phyloP scores from a whole-genome alignment of 2,888 invertebrate species.

The Rhamnusium bicolor region DNA sequence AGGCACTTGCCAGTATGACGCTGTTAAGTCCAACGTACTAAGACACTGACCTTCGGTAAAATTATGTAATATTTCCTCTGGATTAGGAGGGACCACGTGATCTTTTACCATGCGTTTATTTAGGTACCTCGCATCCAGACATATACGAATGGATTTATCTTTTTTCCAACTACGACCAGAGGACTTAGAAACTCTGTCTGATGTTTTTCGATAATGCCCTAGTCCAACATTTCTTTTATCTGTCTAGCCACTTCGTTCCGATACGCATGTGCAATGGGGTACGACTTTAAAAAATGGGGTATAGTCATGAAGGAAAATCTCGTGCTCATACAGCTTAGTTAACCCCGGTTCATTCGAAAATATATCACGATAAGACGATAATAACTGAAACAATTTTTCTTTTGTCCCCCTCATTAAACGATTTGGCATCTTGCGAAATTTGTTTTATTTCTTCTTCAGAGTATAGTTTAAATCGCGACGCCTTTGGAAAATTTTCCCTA shows the following conservation, averaged over 20 bases:
- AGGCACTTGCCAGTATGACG: conserved; percentile 28
- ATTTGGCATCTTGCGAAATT: not conserved
- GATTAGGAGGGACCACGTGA: not conserved
- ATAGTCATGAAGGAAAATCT: conserved; percentile 1
- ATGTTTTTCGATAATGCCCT: conserved; percentile 24
- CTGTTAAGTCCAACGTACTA: not conserved
- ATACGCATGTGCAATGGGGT: conserved; percentile 27
- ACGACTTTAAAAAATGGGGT: conserved; percentile 7
- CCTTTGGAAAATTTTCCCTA: no score
- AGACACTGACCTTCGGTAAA: not conserved
- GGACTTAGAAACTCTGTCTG: conserved; percentile 52
- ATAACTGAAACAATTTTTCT: not conserved
- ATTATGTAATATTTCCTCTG: not conserved
- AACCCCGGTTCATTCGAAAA: conserved; percentile 26
- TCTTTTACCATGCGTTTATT: not conserved
- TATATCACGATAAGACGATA: not conserved
- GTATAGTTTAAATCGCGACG: not conserved
- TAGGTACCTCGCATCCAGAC: not conserved
- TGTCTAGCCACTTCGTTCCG: conserved; percentile 1
- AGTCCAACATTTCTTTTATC: conserved; percentile 34
- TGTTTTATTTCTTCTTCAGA: not conserved
- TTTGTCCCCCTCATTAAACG: not conserved
- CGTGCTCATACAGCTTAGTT: not conserved
- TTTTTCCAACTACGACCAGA: conserved; percentile 44
- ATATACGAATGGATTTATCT: not conserved